Conservation (phyloP, 2,888 invertebrate species). For the Ectobius pallidus region DNA sequence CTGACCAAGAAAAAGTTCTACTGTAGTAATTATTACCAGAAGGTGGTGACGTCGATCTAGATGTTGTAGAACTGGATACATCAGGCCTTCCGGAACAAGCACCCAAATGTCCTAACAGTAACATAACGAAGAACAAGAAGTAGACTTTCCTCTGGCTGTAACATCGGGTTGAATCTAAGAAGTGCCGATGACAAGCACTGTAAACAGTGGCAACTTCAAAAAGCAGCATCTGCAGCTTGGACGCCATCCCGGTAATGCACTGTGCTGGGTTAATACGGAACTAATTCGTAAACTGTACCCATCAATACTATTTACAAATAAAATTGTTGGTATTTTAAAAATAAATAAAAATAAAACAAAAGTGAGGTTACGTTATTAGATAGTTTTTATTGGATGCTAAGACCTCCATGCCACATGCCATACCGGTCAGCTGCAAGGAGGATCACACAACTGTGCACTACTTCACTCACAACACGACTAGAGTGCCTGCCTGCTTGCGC, state of each 20-base stretch:
- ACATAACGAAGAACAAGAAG: background rate
- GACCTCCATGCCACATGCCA: background rate
- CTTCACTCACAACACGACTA: background rate
- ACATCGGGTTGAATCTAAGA: too few relatives aligned
- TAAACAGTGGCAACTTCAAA: background rate
- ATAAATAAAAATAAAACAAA: too few relatives aligned
- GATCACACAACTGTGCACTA: background rate
- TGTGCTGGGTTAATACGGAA: too few relatives aligned
- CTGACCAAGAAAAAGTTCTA: constrained; percentile 23
- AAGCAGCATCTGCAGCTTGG: too few relatives aligned
- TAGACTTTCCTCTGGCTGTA: too few relatives aligned
- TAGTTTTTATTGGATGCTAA: too few relatives aligned
- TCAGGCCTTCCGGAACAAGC: constrained; percentile 17
- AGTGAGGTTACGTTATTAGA: too few relatives aligned
- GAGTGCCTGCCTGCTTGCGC: background rate
- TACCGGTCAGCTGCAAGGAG: background rate
- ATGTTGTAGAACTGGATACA: background rate
- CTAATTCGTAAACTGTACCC: too few relatives aligned
- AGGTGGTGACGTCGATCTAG: constrained; percentile 13
- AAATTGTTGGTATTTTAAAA: too few relatives aligned
- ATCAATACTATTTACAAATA: too few relatives aligned
- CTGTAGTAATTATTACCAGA: constrained; percentile 21
- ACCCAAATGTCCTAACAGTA: constrained; percentile 23
- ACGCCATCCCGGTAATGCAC: too few relatives aligned
- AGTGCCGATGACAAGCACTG: background rate